Percentiles rank a stretch among this genome's conserved stretches.
These are phyloP conservation scores for Piprites chloris DNA, from an alignment of 2,113 vertebrate genomes.

Conservation along the genomic window DNA sequence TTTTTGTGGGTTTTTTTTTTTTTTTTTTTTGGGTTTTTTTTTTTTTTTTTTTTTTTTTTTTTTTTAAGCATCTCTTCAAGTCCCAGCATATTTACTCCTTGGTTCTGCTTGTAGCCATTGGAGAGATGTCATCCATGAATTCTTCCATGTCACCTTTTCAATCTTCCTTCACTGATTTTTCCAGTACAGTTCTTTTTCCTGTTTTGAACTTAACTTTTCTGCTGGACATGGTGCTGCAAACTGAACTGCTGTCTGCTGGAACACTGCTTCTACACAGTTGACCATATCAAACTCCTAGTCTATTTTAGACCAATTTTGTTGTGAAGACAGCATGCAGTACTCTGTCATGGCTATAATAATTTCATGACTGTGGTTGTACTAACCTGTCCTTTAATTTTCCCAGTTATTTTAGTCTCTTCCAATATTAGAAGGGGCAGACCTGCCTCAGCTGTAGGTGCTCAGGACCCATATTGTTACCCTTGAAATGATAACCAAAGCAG, in stretches of 20 bases:
- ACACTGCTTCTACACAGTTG: neutral
- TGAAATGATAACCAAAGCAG: neutral
- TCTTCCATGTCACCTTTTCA: neutral
- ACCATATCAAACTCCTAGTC: neutral
- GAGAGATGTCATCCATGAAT: neutral
- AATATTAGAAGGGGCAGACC: neutral
- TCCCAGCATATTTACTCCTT: neutral
- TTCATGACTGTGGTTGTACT: neutral
- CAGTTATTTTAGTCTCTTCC: constrained; percentile 2
- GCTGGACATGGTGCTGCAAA: neutral
- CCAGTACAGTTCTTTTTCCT: neutral
- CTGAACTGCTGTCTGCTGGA: neutral
- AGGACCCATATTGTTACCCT: neutral
- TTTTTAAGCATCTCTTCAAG: neutral
- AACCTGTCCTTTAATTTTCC: neutral
- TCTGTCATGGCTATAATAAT: neutral
- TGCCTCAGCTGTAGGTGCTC: neutral
- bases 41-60: no score
- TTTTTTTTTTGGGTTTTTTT: neutral
- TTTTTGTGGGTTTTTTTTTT: no score
- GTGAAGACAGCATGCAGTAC: neutral
- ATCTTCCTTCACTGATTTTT: neutral
- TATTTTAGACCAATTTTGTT: neutral
- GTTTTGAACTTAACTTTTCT: neutral
- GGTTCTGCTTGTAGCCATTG: neutral